These are phyloP conservation scores for Capitulum mitella DNA, from an alignment of 2,888 invertebrate species.

Conservation along the genomic window DNA sequence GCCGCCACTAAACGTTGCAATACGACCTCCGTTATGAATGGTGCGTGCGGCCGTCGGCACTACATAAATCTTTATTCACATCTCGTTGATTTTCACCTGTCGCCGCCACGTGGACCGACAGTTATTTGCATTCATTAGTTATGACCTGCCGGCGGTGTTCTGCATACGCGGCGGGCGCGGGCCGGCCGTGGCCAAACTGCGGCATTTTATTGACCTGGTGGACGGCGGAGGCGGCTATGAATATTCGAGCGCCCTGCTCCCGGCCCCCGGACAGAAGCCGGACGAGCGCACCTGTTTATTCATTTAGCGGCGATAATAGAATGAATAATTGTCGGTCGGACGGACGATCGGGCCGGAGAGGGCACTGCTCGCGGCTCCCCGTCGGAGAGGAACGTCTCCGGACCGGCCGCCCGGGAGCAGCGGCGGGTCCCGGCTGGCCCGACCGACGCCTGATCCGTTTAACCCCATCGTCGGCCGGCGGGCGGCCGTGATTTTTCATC, in stretches of 20 bases:
- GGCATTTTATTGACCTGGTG: conserved; percentile 8
- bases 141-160: too few relatives aligned
- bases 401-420: neutral
- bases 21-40: neutral
- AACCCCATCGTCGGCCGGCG: neutral
- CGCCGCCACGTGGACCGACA: neutral
- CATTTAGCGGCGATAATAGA: conserved; percentile 11
- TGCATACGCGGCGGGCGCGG: too few relatives aligned
- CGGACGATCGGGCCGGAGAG: neutral
- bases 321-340: neutral
- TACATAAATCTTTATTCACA: neutral
- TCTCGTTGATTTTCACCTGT: neutral
- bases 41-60: neutral
- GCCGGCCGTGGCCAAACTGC: neutral
- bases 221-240: neutral
- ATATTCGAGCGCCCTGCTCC: neutral
- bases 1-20: neutral
- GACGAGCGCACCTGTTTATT: neutral
- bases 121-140: neutral
- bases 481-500: neutral
- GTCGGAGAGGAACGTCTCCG: neutral
- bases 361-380: too few relatives aligned
- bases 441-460: neutral
- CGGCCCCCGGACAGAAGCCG: neutral
- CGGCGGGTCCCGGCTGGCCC: neutral